These are phyloP conservation scores for Pomatorhinus ruficollis DNA, from an alignment of 2,113 vertebrate species.

Conservation along the genomic window DNA sequence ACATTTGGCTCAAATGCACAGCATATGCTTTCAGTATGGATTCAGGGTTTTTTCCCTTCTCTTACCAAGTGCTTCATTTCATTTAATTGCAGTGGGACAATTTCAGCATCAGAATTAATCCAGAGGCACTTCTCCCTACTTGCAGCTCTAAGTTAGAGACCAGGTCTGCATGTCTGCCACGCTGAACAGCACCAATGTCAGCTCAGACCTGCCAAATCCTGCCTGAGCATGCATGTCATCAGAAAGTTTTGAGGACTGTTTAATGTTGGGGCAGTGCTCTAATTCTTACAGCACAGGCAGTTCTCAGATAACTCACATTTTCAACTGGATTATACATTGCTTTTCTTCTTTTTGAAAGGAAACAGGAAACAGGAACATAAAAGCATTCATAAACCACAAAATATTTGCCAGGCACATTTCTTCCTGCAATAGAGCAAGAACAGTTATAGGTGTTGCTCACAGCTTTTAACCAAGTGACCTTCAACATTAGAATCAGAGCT, in stretches of 20 bases:
- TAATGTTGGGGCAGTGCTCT: neutral
- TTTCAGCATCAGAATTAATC: neutral
- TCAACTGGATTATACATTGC: neutral
- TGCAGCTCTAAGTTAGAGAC: neutral
- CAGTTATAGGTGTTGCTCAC: neutral
- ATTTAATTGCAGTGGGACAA: neutral
- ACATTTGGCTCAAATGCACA: neutral
- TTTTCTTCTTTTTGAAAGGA: neutral
- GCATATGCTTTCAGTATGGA: neutral
- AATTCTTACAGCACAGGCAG: neutral
- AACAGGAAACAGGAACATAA: neutral
- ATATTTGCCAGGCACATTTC: neutral
- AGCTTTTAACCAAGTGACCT: neutral
- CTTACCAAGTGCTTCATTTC: neutral
- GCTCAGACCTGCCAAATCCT: neutral
- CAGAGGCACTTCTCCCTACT: neutral
- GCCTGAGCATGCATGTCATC: accelerated
- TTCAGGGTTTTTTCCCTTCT: neutral
- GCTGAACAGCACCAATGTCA: accelerated
- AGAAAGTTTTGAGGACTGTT: neutral
- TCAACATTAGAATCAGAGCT: neutral
- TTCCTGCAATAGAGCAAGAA: neutral
- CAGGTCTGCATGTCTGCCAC: neutral
- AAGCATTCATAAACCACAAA: neutral
- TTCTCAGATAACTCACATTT: neutral